These are phyloP conservation scores for Drosophila fulvimacula DNA, from an alignment of 2,888 invertebrate species.

Conservation along the genomic window DNA sequence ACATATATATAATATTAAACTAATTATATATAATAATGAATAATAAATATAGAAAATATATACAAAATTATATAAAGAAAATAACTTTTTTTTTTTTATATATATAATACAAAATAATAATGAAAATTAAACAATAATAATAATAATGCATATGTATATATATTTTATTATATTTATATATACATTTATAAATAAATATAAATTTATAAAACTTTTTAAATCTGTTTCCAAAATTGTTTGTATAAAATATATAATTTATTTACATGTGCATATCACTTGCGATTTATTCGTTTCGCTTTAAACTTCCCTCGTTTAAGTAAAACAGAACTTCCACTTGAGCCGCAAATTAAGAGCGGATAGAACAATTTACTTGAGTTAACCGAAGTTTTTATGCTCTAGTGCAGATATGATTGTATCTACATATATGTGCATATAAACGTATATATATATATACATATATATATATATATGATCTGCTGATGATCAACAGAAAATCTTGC, in stretches of 20 bases:
- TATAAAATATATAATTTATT: neutral
- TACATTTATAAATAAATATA: no score
- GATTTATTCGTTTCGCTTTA: neutral
- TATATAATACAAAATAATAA: neutral
- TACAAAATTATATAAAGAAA: neutral
- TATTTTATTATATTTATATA: no score
- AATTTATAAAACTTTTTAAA: neutral
- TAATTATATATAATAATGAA: neutral
- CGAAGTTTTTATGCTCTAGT: slow-evolving; percentile 31
- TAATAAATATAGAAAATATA: no score
- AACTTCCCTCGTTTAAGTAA: slow-evolving; percentile 5
- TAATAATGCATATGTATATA: no score
- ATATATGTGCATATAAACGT: neutral
- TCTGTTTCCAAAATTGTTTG: neutral
- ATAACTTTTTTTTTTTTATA: no score
- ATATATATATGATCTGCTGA: neutral
- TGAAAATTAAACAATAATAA: neutral
- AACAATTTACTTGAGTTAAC: slow-evolving; percentile 26
- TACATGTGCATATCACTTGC: neutral
- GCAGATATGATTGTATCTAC: slow-evolving; percentile 4
- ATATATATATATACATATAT: neutral
- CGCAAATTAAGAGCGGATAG: slow-evolving; percentile 60
- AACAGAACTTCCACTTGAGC: slow-evolving; percentile 19
- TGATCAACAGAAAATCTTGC: neutral
- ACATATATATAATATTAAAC: neutral